Evolutionary conservation across 2,888 invertebrate species (phyloP).

Genomic region (Lordiphosa fenestrarum): DNA sequence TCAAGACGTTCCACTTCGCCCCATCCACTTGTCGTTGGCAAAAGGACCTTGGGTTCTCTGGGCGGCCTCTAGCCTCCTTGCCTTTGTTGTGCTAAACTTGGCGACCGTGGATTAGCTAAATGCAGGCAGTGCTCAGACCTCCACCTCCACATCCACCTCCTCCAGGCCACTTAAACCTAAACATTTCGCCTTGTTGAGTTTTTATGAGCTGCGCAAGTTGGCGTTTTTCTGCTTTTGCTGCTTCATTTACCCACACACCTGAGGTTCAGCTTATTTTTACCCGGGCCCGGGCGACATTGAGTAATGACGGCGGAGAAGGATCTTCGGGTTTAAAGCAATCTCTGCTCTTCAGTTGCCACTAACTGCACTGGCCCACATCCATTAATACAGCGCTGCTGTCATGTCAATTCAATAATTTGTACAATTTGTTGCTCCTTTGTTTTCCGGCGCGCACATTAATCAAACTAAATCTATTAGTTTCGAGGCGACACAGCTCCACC

Average conservation of each 20-base stretch:
- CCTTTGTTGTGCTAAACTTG: slow-evolving; percentile 63
- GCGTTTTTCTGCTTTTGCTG: slow-evolving; percentile 28
- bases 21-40: slow-evolving; percentile 25
- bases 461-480: too few species aligned
- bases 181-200: slow-evolving; percentile 62
- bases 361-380: too few species aligned
- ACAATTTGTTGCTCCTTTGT: too few species aligned
- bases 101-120: slow-evolving; percentile 65
- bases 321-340: too few species aligned
- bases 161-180: slow-evolving; percentile 55
- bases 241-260: slow-evolving; percentile 58
- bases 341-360: too few species aligned
- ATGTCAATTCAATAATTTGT: too few species aligned
- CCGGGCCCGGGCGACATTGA: slow-evolving; percentile 29
- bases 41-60: slow-evolving; percentile 50
- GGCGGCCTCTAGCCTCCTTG: slow-evolving; percentile 39
- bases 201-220: slow-evolving; percentile 64
- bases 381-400: too few species aligned
- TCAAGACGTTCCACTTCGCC: slow-evolving; percentile 50
- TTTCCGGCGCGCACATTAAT: too few species aligned
- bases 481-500: too few species aligned
- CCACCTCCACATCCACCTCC: not conserved
- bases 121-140: slow-evolving; percentile 35
- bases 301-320: slow-evolving; percentile 21
- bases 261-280: slow-evolving; percentile 51